Evolutionary conservation across 2,888 invertebrate species (phyloP).

Genomic region (Platycnemis pennipes): DNA sequence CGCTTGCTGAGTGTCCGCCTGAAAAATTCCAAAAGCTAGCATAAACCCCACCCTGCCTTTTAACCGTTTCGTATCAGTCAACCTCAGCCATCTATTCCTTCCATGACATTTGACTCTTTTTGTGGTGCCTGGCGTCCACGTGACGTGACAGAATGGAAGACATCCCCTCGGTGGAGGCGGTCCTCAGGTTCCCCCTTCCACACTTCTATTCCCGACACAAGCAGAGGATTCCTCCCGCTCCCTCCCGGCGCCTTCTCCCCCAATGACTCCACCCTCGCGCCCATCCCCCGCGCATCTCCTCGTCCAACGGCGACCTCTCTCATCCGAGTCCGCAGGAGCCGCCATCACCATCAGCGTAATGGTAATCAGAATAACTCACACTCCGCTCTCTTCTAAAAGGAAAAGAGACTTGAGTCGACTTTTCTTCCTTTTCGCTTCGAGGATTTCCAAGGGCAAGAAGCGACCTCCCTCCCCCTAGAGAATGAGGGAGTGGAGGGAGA

Average conservation of each 20-base stretch:
- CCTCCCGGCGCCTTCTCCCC: neutral
- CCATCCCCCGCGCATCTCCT: neutral
- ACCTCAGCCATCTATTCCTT: conserved; percentile 61
- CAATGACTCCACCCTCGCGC: neutral
- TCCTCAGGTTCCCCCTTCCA: neutral
- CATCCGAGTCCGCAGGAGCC: conserved; percentile 55
- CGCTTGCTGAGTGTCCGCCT: neutral
- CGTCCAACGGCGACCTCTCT: neutral
- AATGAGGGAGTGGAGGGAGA: neutral
- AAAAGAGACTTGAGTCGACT: conserved; percentile 43
- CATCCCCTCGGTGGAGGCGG: conserved; percentile 15
- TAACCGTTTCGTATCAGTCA: conserved; percentile 40
- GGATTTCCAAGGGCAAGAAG: conserved; percentile 39
- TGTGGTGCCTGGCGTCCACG: conserved; percentile 52
- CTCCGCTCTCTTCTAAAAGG: conserved; percentile 45
- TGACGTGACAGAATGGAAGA: conserved; percentile 52
- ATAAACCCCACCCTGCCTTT: conserved; percentile 44
- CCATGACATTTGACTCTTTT: conserved; percentile 65
- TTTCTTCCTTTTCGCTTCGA: conserved; percentile 61
- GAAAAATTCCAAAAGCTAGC: neutral
- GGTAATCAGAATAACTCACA: conserved; percentile 65
- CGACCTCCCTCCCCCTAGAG: neutral
- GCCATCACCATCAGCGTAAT: conserved; percentile 62
- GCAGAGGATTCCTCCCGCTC: neutral
- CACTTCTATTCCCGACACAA: neutral